Evolutionary conservation across 2,113 vertebrate genomes (phyloP), one percentile per base, ranked within the genome.

Genomic region (Lophotis ruficrista): DNA sequence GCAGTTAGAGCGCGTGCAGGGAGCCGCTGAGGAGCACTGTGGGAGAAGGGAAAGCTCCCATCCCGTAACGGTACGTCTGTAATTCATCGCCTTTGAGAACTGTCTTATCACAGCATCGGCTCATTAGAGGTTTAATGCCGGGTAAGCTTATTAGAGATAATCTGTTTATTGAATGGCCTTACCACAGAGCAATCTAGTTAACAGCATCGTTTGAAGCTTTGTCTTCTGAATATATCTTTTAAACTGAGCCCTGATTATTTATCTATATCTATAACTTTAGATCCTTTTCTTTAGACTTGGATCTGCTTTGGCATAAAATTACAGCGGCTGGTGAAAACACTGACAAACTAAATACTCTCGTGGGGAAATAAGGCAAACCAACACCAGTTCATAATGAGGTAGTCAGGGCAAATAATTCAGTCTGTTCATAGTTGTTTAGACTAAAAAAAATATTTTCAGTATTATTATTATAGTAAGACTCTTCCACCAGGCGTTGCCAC

Each of bases 101-200:
- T 38, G 81, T 66, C 47, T 97, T 97, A 98, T 97, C 96, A 77
- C 78, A 88, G 89, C 71, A 97, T 96, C 75, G 1, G 83, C 73
- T 97, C 87, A 96, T 98, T 96, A 96, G 91, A 48, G 48, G 66
- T 71, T 98, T 97, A 97, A 97, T 96, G 77, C 33, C 64, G 92
- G 71, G 86, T 96, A 97, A 98, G 95, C 85, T 96, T 94, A 95
- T 98, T 97, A 97, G 57, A 93, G 82, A 86, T 89, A 96, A 96
- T 96, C 73, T 77, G 87, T 97, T 91, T 88, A 96, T 86, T 33
- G 24, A 96, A 85, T 76, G 86, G 92, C 94, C 85, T 84, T 69
- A 91, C 64, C 83, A 70, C 68, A 92, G 71, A 92, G 79, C 85
- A 91, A 95, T 97, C 93, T 91, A 82, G 66, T 96, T 97, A 97